Evolutionary conservation across 2,888 invertebrate genomes (phyloP), one percentile per base, ranked within the genome.

Genomic region (Pyrgus malvae): DNA sequence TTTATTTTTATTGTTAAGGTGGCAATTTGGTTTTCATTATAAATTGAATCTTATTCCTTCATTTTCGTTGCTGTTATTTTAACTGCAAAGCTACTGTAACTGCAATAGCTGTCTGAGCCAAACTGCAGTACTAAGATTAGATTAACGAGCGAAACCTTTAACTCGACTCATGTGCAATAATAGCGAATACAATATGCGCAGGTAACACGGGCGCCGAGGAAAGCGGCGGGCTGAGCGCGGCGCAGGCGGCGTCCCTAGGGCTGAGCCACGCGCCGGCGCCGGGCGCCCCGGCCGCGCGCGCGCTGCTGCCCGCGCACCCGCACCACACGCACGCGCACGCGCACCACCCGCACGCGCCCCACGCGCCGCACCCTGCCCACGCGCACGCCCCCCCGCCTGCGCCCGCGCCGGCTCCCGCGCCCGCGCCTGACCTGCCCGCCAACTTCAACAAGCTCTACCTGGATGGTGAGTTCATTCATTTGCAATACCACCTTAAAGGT

Each of bases 381-480:
- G 78, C 67, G 29, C 45, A 17, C 55, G 25, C 63, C 42, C 17
- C 63, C 44, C 31, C 55, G 45, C 58, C 41, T 57, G 45, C 59
- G 64, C 53, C 65, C 64, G 54, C 62, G 59, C 57, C 64, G 33
- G 57, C 57, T 45, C 56, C 59, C 53, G 60, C 66, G 58, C 61
- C 62, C 68, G 58, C 63, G 35, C 63, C 54, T 55, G 76, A 70
- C 44, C 62, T 72, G 51, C 70, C 69, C 37, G 70, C 75, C 62
- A 78, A 78, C 75, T 80, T 81, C 74, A 78, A 71, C 69, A 80
- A 85, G 66, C 78, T 76, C 58, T 84, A 80, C 74, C 70, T 83
- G 37, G 84, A 87, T 48, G 81, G 87, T 87, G n/a, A 63, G 79
- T 66, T 9, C 21, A 31, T 40, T 29, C n/a, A 29, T 21, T 21